Conservation (phyloP, 2,888 invertebrate genomes). For the Thyatira batis region DNA sequence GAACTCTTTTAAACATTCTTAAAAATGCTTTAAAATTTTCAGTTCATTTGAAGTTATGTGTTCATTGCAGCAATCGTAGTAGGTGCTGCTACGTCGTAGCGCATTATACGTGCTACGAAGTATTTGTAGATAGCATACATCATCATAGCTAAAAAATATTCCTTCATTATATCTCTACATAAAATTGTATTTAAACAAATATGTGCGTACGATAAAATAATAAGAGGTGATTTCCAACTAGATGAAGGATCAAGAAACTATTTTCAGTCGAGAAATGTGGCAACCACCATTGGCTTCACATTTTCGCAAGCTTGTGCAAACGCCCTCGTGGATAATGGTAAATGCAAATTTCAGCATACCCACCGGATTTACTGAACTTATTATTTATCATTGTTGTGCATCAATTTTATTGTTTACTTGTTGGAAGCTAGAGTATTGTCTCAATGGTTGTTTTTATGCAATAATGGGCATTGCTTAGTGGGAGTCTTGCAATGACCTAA, state of each 20-base stretch:
- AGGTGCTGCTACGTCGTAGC: too few species aligned
- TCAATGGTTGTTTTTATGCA: neutral
- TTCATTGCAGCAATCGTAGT: too few species aligned
- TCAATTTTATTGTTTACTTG: conserved; percentile 50
- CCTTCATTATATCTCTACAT: too few species aligned
- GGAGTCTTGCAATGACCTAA: neutral
- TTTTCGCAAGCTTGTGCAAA: conserved; percentile 46
- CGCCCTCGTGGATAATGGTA: conserved; percentile 39
- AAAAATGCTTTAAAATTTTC: too few species aligned
- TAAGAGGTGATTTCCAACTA: neutral
- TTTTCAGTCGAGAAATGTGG: conserved; percentile 21
- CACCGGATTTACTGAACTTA: conserved; percentile 26
- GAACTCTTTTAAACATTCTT: too few species aligned
- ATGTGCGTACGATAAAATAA: neutral
- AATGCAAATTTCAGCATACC: conserved; percentile 41
- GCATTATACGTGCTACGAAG: too few species aligned
- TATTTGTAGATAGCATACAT: too few species aligned
- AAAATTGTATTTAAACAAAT: neutral
- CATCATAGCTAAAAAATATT: too few species aligned
- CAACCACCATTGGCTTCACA: conserved; percentile 32
- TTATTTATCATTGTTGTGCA: conserved; percentile 38
- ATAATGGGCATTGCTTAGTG: neutral
- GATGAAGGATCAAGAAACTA: conserved; percentile 19
- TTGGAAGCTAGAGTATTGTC: neutral
- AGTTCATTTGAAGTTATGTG: too few species aligned